These are phyloP conservation scores for Cardinalis cardinalis DNA, from an alignment of 2,113 vertebrate genomes.

Conservation along the genomic window DNA sequence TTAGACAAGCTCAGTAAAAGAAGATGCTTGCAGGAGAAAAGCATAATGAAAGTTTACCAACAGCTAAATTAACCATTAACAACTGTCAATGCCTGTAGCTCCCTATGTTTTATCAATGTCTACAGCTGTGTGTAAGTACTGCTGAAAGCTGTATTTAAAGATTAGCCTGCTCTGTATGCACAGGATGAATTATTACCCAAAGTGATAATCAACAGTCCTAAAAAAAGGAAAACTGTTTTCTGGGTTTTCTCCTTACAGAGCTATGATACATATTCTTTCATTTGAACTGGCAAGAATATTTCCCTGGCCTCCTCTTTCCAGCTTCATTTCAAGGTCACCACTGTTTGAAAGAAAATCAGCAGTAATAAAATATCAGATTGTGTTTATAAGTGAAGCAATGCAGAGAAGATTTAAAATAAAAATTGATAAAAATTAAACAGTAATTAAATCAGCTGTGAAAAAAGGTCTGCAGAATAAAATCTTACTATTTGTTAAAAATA, in stretches of 20 bases:
- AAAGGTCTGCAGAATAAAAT: neutral
- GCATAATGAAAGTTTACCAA: slow-evolving; percentile 58
- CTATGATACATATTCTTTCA: neutral
- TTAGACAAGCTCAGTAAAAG: slow-evolving; percentile 1
- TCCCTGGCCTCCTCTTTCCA: neutral
- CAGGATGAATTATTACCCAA: slow-evolving; percentile 42
- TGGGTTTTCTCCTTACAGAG: neutral
- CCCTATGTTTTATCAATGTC: slow-evolving; percentile 37
- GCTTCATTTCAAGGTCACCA: neutral
- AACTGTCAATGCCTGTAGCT: slow-evolving; percentile 45
- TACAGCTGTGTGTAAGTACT: slow-evolving; percentile 52
- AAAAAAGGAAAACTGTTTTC: slow-evolving; percentile 14
- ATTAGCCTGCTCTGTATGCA: slow-evolving; percentile 46
- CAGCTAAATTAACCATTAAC: slow-evolving; percentile 61
- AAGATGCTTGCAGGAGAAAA: slow-evolving; percentile 33
- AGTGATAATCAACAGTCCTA: slow-evolving; percentile 14
- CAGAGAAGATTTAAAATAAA: neutral
- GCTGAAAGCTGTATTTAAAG: slow-evolving; percentile 15
- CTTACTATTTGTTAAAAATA: neutral
- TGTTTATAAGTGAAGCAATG: neutral
- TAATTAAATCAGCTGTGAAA: neutral
- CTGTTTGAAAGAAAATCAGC: neutral
- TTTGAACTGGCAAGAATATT: neutral
- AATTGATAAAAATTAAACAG: neutral
- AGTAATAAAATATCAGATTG: neutral